phyloP scores from a whole-genome alignment of 2,797 vertebrate genomes.

The Pseudochirops corinnae region DNA sequence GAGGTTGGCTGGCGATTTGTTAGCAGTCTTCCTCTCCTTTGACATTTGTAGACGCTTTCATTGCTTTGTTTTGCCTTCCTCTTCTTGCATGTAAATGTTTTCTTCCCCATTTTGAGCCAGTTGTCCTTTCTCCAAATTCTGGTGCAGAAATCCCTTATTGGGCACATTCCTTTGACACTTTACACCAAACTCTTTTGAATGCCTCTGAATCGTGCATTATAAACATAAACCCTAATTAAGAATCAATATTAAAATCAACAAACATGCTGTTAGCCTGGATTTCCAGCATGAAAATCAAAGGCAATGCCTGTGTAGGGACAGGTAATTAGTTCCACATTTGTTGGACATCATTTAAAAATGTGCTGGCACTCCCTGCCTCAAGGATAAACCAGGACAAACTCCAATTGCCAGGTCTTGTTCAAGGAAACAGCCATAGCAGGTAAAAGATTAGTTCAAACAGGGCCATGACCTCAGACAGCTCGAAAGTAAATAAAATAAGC shows the following conservation, averaged over 20 bases:
- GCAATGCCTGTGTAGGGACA: background rate
- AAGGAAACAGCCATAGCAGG: conserved; percentile 41
- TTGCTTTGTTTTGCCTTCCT: conserved; percentile 24
- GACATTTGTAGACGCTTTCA: background rate
- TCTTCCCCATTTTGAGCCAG: conserved; percentile 8
- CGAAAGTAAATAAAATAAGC: conserved; percentile 53
- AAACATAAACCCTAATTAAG: conserved; percentile 48
- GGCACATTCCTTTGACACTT: conserved; percentile 28
- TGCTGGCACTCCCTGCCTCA: conserved; percentile 27
- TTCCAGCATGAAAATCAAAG: conserved; percentile 47
- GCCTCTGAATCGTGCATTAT: conserved; percentile 29
- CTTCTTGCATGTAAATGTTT: conserved; percentile 44
- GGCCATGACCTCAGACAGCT: conserved; percentile 13
- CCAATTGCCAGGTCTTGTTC: conserved; percentile 48
- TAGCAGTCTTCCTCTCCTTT: conserved; percentile 30
- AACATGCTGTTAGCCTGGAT: conserved; percentile 21
- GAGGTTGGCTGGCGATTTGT: conserved; percentile 26
- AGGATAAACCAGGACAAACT: conserved; percentile 34
- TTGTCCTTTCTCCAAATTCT: conserved; percentile 10
- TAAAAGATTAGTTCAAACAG: conserved; percentile 44
- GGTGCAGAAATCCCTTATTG: conserved; percentile 16
- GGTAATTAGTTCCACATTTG: conserved; percentile 55
- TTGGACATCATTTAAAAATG: conserved; percentile 52
- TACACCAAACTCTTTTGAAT: conserved; percentile 46
- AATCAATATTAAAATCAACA: conserved; percentile 41